Percentiles rank a stretch among this genome's conserved stretches.
Evolutionary conservation across 2,888 invertebrate species (phyloP).

Genomic region (Cerastoderma edule): DNA sequence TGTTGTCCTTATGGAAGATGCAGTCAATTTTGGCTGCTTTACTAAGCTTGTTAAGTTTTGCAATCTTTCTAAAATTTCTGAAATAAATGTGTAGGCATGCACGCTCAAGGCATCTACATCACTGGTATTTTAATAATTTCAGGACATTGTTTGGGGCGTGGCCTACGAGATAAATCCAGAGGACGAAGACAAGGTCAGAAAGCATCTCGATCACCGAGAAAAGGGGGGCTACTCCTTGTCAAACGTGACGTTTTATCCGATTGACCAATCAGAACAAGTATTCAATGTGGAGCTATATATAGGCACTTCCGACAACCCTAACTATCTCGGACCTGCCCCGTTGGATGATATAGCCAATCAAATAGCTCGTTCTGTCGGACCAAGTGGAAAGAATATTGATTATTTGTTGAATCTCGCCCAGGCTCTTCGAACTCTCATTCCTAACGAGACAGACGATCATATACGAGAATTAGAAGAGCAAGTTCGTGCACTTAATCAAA

Average conservation of each 20-base stretch:
- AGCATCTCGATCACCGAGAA: conserved; percentile 95
- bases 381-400: conserved; percentile 95
- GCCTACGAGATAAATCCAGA: conserved; percentile 93
- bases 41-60: too few species aligned
- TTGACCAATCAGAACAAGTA: conserved; percentile 81
- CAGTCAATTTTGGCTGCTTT: too few species aligned
- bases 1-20: too few species aligned
- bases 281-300: conserved; percentile 92
- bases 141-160: conserved; percentile 93
- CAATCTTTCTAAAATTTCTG: too few species aligned
- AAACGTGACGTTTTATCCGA: conserved; percentile 90
- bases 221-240: conserved; percentile 94
- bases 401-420: conserved; percentile 94
- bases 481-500: conserved; percentile 81
- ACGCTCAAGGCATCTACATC: too few species aligned
- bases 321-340: conserved; percentile 91
- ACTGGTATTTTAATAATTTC: conserved; percentile 59
- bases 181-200: conserved; percentile 88
- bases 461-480: conserved; percentile 89
- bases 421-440: conserved; percentile 90
- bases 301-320: conserved; percentile 91
- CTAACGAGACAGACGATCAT: conserved; percentile 89
- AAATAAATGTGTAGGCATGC: too few species aligned
- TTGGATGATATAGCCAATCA: conserved; percentile 91
- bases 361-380: conserved; percentile 89